Base-by-base conservation (phyloP, 2,888 invertebrate species). In the Synanthedon andrenaeformis region DNA sequence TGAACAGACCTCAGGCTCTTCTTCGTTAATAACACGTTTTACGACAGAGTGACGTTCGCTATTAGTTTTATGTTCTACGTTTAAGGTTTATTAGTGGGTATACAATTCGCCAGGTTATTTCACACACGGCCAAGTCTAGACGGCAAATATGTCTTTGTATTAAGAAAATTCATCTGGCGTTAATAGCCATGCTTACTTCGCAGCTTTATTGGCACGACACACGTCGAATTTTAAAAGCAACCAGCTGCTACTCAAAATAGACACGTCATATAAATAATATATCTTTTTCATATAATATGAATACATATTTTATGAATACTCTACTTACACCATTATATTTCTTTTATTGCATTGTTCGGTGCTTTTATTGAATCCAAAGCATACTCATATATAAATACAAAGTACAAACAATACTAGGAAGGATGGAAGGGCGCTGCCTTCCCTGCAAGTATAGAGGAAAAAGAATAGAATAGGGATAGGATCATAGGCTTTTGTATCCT, bases 121-220 rank as follows among this genome's bases (percentile, higher is more conserved):
- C 80, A 79, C 82, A 82, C 81, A 76, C 71, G 79, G 72, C 72
- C 60, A 72, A 69, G 85, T 85, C 86, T 86, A 86, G 85, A 85
- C 86, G 70, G 58, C 65, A 60, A 65, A 70, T 75, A 57, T 64
- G 63, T 78, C 74, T 76, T 76, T 70, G 73, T 74, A 67, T 71
- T 72, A 76, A 77, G 74, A 72, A 70, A 71, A 68, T 66, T 63
- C 66, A 57, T 56, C 62, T 45, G 57, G 55, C 62, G 59, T 60
- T 62, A 63, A 45, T 45, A 12, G 35, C 35, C 45, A 13, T 45
- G 45, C 45, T 62, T 63, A 60, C 57, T 60, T 58, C 55, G 57
- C 58, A 58, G 56, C 57, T 65, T 56, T 56, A 59, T 57, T 54
- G 28, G 51, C 45, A 53, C 53, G 28, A 45, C 45, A 51, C 23